Evolutionary conservation across 2,113 vertebrate genomes (phyloP).

Genomic region (Lophotis ruficrista): DNA sequence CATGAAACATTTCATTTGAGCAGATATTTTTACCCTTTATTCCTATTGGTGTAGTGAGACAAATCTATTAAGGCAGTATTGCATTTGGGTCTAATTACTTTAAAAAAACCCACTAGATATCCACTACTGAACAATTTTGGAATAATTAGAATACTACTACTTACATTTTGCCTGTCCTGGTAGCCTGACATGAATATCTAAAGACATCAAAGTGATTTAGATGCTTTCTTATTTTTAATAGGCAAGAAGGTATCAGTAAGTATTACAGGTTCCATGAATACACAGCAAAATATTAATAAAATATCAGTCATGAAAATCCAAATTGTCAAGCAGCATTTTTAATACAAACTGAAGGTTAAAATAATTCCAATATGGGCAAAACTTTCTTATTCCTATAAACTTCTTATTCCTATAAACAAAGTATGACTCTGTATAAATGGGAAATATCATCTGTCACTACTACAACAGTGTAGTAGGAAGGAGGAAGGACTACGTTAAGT

Average conservation of each 20-base stretch:
- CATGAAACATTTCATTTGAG: background rate
- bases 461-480: background rate
- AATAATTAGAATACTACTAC: background rate
- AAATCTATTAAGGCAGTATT: background rate
- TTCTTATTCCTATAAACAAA: too few species aligned
- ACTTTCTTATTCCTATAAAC: background rate
- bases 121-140: background rate
- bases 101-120: background rate
- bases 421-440: background rate
- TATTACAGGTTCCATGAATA: background rate
- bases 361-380: background rate
- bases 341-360: constrained; percentile 34
- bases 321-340: constrained; percentile 14
- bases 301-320: background rate
- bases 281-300: constrained; percentile 40
- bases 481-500: background rate
- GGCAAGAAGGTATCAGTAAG: constrained; percentile 1
- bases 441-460: background rate
- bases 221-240: constrained; percentile 7
- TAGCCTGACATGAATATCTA: background rate
- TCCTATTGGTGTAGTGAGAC: background rate
- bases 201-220: background rate
- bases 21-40: background rate
- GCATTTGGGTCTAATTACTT: background rate
- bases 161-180: background rate